phyloP scores from a whole-genome alignment of 2,113 vertebrate species.

The Thunnus thynnus region DNA sequence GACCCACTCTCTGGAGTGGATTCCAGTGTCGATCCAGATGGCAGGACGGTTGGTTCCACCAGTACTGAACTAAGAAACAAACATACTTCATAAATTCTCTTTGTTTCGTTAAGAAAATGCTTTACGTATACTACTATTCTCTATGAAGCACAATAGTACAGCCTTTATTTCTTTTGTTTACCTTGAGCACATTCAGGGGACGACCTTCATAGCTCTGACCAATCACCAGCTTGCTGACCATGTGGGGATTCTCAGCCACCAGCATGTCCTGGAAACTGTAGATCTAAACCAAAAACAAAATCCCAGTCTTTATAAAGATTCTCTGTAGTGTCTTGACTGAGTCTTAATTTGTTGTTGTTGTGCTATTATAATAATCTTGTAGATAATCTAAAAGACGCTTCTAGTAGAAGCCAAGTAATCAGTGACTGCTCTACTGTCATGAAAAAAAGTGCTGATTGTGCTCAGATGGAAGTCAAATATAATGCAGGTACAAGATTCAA shows the following conservation, averaged over 20 bases:
- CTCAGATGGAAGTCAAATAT: no score
- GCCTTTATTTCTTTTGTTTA: constrained; percentile 56
- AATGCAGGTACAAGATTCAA: no score
- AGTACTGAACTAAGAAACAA: constrained; percentile 89
- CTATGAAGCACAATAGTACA: no score
- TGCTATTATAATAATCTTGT: no score
- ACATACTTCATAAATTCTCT: background rate
- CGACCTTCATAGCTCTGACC: constrained; percentile 90
- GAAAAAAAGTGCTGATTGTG: no score
- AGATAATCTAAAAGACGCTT: no score
- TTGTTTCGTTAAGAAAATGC: background rate
- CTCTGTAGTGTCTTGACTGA: no score
- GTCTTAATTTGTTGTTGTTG: no score
- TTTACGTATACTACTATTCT: no score
- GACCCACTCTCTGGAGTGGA: constrained; percentile 94
- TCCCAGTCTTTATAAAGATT: background rate
- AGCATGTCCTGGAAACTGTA: constrained; percentile 91
- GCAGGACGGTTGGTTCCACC: constrained; percentile 85
- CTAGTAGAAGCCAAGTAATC: no score
- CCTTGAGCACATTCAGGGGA: constrained; percentile 91
- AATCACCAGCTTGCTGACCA: constrained; percentile 91
- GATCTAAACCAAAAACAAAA: constrained; percentile 82
- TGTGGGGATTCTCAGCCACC: constrained; percentile 85
- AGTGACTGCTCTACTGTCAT: no score
- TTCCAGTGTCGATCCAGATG: constrained; percentile 93